Base-by-base conservation (phyloP, 2,113 vertebrate species). In the Tachycineta bicolor region DNA sequence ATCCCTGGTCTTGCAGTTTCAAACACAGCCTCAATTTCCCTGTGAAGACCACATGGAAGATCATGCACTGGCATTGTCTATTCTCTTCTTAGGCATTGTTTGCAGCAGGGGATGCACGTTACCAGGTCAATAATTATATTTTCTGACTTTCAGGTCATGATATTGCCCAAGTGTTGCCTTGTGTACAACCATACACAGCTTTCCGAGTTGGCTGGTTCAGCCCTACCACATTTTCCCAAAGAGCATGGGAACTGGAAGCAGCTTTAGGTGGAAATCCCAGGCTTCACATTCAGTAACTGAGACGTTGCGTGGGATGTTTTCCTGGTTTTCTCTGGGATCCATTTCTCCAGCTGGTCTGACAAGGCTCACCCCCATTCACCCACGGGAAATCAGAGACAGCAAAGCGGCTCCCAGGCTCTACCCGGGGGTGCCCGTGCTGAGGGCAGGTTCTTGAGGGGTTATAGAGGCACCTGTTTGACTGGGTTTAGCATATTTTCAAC, bases 251-350 rank as follows among this genome's bases (percentile, higher is more conserved):
- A 56, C 17, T 58, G n/a, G 37, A 25, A 64, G 49, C 1, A 65
- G 24, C 39, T 74, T 39, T 8, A n/a, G n/a, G 74, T 33, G 44
- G 58, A 71, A 93, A 71, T 44, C 19, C 29, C 69, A 85, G 76
- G 50, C 22, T 75, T 16, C 7, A 10, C 39, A 25, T 49, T 34
- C 47, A 82, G 33, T 39, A 52, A 75, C 28, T 1, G 0, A 63
- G 33, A 34, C 1, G 2, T 17, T 0, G 1, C 0, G 0, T 46
- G 37, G 59, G 52, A 77, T 8, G 11, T 33, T 21, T 46, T 60
- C 28, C 44, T 39, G 16, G 5, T 70, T 39, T 77, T 58, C 63
- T 21, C 71, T 1, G 8, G 62, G 65, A 77, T 83, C 81, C 5
- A 6, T 22, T 68, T 46, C 60, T 78, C 34, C 14, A 3, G 52